A percentile compares a stretch with the other conserved stretches of the same genome.
Conservation (phyloP, 1,140 invertebrate genomes). For the Ceratosolen solmsi region DNA sequence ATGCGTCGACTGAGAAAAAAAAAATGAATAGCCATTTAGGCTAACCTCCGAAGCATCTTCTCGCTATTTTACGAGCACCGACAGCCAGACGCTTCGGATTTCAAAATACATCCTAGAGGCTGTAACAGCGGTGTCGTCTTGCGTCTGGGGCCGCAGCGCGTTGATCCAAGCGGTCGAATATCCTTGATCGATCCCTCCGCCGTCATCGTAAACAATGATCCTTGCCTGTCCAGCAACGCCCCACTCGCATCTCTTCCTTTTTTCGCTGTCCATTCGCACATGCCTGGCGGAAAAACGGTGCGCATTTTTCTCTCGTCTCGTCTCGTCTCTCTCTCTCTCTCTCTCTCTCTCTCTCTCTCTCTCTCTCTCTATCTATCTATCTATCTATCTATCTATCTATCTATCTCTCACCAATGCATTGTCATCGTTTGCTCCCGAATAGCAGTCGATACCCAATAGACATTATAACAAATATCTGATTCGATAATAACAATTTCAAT, state of each 20-base stretch:
- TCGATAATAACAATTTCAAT: too few species aligned
- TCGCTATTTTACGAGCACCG: constrained; percentile 37
- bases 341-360: too few species aligned
- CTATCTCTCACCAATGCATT: not conserved
- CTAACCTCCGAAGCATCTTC: too few species aligned
- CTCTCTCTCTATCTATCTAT: too few species aligned
- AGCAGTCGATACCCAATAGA: not conserved
- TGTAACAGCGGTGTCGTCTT: constrained; percentile 34
- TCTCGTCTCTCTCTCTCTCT: too few species aligned
- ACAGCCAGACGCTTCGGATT: constrained; percentile 41
- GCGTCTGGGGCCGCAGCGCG: constrained; percentile 7
- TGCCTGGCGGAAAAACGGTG: not conserved
- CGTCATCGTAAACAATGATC: constrained; percentile 8
- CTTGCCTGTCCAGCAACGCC: not conserved
- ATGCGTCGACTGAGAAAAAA: not conserved
- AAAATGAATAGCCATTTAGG: too few species aligned
- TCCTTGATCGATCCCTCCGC: constrained; percentile 26
- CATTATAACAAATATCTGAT: not conserved
- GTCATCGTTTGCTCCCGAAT: not conserved
- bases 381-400: too few species aligned
- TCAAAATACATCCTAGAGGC: constrained; percentile 32
- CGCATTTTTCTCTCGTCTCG: not conserved
- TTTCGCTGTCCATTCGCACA: not conserved
- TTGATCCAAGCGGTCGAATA: not conserved
- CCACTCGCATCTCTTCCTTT: not conserved